Percentiles rank a stretch among this genome's conserved stretches.
Evolutionary conservation across 2,797 vertebrate species (phyloP).

Genomic region (Chloroceryle inda): DNA sequence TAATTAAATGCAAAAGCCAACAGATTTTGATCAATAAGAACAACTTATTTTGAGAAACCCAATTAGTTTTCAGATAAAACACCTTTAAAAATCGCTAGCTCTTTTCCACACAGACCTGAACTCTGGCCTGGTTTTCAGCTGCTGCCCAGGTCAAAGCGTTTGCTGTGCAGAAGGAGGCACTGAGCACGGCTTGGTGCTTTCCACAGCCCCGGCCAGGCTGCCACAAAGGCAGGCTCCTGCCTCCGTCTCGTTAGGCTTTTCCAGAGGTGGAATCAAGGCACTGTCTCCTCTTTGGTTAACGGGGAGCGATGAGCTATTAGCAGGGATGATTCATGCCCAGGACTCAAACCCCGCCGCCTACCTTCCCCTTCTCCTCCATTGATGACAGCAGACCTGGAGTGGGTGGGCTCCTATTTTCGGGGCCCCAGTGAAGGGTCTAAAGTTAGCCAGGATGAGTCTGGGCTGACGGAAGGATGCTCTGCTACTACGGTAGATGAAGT

Average conservation of each 20-base stretch:
- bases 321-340: slow-evolving; percentile 45
- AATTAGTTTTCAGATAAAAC: not conserved
- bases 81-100: not conserved
- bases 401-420: slow-evolving; percentile 57
- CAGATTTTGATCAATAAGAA: not conserved
- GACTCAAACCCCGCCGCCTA: not conserved
- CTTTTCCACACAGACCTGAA: not conserved
- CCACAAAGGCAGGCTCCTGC: not conserved
- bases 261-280: not conserved
- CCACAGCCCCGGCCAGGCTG: not conserved
- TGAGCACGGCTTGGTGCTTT: not conserved
- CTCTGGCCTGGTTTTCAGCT: not conserved
- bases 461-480: not conserved
- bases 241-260: not conserved
- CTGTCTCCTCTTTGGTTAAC: not conserved
- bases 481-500: not conserved
- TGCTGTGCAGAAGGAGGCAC: not conserved
- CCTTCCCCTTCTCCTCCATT: slow-evolving; percentile 46
- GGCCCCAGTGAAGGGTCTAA: not conserved
- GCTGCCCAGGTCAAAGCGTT: not conserved
- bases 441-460: not conserved
- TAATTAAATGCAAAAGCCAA: not conserved
- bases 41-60: not conserved
- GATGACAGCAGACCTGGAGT: slow-evolving; percentile 34
- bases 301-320: not conserved